Evolutionary conservation across 2,888 invertebrate genomes (phyloP).

Genomic region (Linyphia triangularis): DNA sequence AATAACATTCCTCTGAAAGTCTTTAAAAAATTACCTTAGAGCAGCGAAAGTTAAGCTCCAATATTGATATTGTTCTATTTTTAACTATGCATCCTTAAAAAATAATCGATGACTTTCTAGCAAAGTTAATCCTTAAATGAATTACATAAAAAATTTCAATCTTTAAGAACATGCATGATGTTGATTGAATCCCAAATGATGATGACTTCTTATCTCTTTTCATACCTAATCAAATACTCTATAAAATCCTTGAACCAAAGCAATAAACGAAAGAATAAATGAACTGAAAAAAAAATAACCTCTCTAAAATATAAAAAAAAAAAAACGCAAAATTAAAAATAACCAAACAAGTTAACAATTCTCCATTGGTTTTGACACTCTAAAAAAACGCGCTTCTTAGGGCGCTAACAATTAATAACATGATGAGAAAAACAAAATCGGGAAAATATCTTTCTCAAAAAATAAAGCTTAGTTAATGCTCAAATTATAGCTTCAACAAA

Average conservation of each 20-base stretch:
- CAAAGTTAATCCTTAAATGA: no score
- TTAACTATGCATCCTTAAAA: no score
- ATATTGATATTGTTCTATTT: no score
- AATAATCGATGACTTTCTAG: no score
- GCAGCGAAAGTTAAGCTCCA: no score
- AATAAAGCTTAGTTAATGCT: neutral
- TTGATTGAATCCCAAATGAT: neutral
- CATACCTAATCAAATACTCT: neutral
- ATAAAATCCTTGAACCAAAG: neutral
- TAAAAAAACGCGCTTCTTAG: neutral
- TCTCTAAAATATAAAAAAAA: neutral
- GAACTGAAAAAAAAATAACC: neutral
- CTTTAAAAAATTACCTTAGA: no score
- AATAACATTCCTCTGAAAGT: no score
- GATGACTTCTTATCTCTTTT: neutral
- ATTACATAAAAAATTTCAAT: neutral
- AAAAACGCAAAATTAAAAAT: neutral
- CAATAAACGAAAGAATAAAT: neutral
- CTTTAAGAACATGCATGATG: neutral
- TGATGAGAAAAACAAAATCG: neutral
- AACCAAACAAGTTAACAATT: neutral
- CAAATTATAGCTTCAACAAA: neutral
- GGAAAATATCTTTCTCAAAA: neutral
- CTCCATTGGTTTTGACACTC: neutral
- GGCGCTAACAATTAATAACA: slow-evolving; percentile 3